These are phyloP conservation scores for Phoenoteleia sp. DNA, from an alignment of 2,888 invertebrate genomes.

Conservation along the genomic window DNA sequence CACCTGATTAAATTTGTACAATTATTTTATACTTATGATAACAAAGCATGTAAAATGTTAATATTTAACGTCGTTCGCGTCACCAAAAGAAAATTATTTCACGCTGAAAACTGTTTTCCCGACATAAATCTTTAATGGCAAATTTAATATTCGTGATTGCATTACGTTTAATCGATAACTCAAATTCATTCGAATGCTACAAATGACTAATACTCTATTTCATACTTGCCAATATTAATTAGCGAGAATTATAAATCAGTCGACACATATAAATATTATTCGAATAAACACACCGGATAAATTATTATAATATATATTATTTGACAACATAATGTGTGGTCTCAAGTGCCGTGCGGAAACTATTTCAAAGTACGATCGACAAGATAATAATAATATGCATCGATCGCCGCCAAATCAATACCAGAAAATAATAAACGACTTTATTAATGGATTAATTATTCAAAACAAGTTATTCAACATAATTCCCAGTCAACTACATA, in stretches of 20 bases:
- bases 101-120: conserved; percentile 5
- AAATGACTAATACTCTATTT: not conserved
- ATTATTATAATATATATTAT: conserved; percentile 29
- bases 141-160: not conserved
- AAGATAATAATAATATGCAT: conserved; percentile 51
- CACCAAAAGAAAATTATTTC: conserved; percentile 1
- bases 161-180: not conserved
- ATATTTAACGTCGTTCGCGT: conserved; percentile 3
- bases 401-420: conserved; percentile 38
- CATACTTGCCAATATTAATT: conserved; percentile 37
- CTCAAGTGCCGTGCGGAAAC: conserved; percentile 20
- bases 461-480: conserved; percentile 52
- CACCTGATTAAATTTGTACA: conserved; percentile 43
- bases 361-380: conserved; percentile 41
- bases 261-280: conserved; percentile 28
- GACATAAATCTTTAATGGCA: not conserved
- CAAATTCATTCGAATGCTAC: conserved; percentile 4
- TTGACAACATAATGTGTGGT: conserved; percentile 51
- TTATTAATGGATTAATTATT: conserved; percentile 63
- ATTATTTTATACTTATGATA: conserved; percentile 23
- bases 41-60: not conserved
- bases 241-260: conserved; percentile 23
- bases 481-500: conserved; percentile 14
- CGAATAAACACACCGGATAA: not conserved
- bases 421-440: conserved; percentile 54